Percentiles rank a stretch among this genome's conserved stretches.
These are phyloP conservation scores for Laspeyria flexula DNA, from an alignment of 2,888 invertebrate genomes.

Conservation along the genomic window DNA sequence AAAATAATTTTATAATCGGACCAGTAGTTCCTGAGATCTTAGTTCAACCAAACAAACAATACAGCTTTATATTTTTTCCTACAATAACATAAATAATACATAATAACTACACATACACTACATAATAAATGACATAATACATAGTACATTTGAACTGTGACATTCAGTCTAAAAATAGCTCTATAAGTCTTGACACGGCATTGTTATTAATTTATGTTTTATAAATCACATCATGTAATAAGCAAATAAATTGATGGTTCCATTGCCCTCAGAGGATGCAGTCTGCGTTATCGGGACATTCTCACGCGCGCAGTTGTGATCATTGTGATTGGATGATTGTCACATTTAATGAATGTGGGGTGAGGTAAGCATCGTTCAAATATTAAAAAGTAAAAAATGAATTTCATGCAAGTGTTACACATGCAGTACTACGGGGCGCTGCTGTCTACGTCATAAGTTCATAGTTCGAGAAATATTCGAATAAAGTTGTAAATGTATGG, in stretches of 20 bases:
- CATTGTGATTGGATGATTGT: conserved; percentile 72
- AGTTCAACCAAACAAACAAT: too few species aligned
- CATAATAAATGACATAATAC: conserved; percentile 3
- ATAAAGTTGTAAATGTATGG: too few species aligned
- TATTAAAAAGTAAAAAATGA: conserved; percentile 1
- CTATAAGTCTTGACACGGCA: conserved; percentile 4
- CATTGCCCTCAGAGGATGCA: conserved; percentile 65
- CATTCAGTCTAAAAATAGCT: conserved; percentile 18
- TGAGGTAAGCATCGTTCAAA: conserved; percentile 26
- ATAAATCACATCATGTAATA: conserved; percentile 49
- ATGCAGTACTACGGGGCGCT: too few species aligned
- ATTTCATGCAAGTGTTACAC: background rate
- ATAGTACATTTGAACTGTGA: conserved; percentile 10
- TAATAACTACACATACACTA: too few species aligned
- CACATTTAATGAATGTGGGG: conserved; percentile 51
- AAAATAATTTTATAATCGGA: too few species aligned
- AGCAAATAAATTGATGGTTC: conserved; percentile 59
- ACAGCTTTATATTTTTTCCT: too few species aligned
- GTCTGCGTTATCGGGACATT: conserved; percentile 61
- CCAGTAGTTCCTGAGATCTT: too few species aligned
- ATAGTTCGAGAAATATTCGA: too few species aligned
- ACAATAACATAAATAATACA: too few species aligned
- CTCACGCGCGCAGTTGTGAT: conserved; percentile 68
- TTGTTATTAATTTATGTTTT: conserved; percentile 43
- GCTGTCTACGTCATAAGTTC: too few species aligned